Percentiles rank a stretch among this genome's conserved stretches.
These are phyloP conservation scores for Napeogenes inachia DNA, from an alignment of 2,888 invertebrate species.

Conservation along the genomic window DNA sequence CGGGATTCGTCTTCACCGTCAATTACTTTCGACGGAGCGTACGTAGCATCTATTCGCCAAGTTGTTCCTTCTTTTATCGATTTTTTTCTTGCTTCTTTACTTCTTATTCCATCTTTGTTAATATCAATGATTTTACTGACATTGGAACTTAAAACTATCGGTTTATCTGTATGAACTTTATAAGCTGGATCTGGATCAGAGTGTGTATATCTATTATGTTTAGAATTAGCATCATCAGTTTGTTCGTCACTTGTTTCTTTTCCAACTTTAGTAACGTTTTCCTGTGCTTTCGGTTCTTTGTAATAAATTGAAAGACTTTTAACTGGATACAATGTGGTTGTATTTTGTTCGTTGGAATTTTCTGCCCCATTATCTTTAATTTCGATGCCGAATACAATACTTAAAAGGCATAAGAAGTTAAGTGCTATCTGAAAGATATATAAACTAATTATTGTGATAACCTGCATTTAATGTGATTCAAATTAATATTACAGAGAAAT, in stretches of 20 bases:
- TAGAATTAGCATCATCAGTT: neutral
- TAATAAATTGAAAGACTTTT: slow-evolving; percentile 28
- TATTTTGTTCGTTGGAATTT: slow-evolving; percentile 38
- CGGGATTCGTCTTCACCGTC: neutral
- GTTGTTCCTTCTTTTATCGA: slow-evolving; percentile 6
- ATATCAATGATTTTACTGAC: slow-evolving; percentile 1
- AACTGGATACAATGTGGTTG: slow-evolving; percentile 58
- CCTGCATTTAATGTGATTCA: neutral
- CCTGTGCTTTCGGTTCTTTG: slow-evolving; percentile 19
- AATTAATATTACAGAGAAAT: neutral
- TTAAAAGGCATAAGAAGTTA: slow-evolving; percentile 17
- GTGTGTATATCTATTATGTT: slow-evolving; percentile 1
- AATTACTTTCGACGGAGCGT: slow-evolving; percentile 13
- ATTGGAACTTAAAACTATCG: neutral
- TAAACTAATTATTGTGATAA: neutral
- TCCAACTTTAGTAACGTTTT: slow-evolving; percentile 13
- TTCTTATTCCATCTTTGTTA: slow-evolving; percentile 20
- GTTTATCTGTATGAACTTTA: neutral
- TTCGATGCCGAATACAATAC: slow-evolving; percentile 16
- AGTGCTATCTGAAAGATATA: slow-evolving; percentile 15
- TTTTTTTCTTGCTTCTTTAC: neutral
- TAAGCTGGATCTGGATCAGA: neutral
- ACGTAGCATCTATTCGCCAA: slow-evolving; percentile 18
- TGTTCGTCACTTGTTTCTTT: neutral
- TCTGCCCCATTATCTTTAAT: slow-evolving; percentile 42